phyloP scores from a whole-genome alignment of 2,888 invertebrate species.

The Pardosa pseudoannulata region DNA sequence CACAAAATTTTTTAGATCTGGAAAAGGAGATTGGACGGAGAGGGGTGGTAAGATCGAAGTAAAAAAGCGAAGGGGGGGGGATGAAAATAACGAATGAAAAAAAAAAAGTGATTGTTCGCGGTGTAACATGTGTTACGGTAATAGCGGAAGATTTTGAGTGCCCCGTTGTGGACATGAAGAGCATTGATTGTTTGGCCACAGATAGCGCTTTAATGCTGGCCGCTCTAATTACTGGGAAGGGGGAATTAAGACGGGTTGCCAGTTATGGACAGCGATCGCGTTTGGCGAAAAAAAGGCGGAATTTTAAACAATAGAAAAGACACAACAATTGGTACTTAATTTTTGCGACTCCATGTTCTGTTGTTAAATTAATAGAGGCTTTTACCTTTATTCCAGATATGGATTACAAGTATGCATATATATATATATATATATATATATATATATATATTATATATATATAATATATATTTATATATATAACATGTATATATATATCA shows the following conservation, averaged over 20 bases:
- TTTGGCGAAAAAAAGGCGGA: background rate
- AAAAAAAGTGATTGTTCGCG: background rate
- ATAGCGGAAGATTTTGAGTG: constrained; percentile 49
- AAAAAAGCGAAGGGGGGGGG: constrained; percentile 13
- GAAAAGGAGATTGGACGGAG: too few relatives aligned
- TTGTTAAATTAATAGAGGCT: too few relatives aligned
- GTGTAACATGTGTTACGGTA: constrained; percentile 7
- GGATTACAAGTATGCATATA: too few relatives aligned
- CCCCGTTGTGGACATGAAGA: constrained; percentile 49
- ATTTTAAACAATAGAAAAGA: too few relatives aligned
- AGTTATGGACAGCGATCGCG: background rate
- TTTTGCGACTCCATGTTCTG: too few relatives aligned
- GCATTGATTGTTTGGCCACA: constrained; percentile 67
- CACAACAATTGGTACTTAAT: too few relatives aligned
- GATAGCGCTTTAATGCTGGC: constrained; percentile 32
- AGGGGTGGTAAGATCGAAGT: background rate
- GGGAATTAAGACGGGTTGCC: background rate
- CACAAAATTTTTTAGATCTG: constrained; percentile 46
- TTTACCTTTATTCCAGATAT: too few relatives aligned
- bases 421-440: too few relatives aligned
- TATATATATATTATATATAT: too few relatives aligned
- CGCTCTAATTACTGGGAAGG: constrained; percentile 35
- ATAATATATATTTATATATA: too few relatives aligned
- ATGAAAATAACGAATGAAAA: background rate
- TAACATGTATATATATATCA: too few relatives aligned